These are phyloP conservation scores for Drosophila dives DNA, from an alignment of 2,888 invertebrate species.

Conservation along the genomic window DNA sequence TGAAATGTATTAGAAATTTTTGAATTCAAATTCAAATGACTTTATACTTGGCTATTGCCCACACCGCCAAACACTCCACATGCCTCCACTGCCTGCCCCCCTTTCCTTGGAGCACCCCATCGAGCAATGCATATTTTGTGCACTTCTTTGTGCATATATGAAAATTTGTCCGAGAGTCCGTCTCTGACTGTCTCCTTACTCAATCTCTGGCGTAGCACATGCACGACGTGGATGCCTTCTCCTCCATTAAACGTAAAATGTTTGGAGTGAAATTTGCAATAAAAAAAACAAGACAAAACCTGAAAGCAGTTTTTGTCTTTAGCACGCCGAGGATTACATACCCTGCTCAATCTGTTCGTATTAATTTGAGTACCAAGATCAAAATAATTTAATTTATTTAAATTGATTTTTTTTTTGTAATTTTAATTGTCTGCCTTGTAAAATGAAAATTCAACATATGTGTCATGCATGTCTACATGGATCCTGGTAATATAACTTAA, in stretches of 20 bases:
- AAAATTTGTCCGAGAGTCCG: slow-evolving; percentile 22
- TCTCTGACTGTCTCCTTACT: slow-evolving; percentile 17
- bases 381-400: background rate
- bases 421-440: background rate
- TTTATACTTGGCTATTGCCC: slow-evolving; percentile 62
- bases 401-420: background rate
- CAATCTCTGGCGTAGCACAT: slow-evolving; percentile 51
- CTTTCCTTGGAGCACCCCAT: slow-evolving; percentile 19
- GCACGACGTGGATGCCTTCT: slow-evolving; percentile 53
- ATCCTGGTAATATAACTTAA: background rate
- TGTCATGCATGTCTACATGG: background rate
- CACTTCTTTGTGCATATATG: slow-evolving; percentile 41
- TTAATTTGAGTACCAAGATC: background rate
- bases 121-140: slow-evolving; percentile 35
- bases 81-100: slow-evolving; percentile 11
- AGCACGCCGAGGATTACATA: background rate
- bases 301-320: background rate
- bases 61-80: background rate
- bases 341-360: background rate
- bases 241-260: slow-evolving; percentile 66
- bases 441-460: background rate
- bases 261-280: slow-evolving; percentile 62
- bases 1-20: slow-evolving; percentile 80
- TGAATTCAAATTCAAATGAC: slow-evolving; percentile 81
- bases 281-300: background rate